phyloP scores from a whole-genome alignment of 2,113 vertebrate species.

The Varanus komodoensis region DNA sequence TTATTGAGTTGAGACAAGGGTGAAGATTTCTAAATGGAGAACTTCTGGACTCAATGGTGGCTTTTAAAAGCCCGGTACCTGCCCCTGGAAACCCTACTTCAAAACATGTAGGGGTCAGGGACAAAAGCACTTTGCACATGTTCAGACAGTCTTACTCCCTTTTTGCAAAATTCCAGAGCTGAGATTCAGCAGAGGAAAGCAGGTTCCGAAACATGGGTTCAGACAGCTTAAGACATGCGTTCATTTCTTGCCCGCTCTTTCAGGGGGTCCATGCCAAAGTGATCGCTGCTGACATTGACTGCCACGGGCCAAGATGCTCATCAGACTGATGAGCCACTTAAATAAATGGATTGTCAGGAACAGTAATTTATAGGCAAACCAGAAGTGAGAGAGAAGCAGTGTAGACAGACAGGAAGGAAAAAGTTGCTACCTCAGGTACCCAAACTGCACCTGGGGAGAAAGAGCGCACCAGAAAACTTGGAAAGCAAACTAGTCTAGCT shows the following conservation, averaged over 20 bases:
- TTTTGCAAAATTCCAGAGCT: too few species aligned
- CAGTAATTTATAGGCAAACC: constrained; percentile 48
- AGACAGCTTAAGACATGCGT: background rate
- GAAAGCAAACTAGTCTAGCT: background rate
- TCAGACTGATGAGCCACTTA: constrained; percentile 64
- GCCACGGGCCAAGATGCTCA: constrained; percentile 36
- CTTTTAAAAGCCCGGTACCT: background rate
- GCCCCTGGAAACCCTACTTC: background rate
- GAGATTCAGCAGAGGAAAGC: background rate
- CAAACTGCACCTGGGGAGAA: background rate
- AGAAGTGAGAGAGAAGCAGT: constrained; percentile 57
- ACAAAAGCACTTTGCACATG: background rate
- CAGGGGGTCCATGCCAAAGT: background rate
- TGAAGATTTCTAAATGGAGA: background rate
- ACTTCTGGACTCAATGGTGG: background rate
- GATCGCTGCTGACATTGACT: constrained; percentile 41
- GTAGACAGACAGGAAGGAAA: constrained; percentile 57
- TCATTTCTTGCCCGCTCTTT: constrained; percentile 28
- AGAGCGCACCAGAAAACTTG: background rate
- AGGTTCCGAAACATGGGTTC: background rate
- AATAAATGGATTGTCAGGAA: constrained; percentile 57
- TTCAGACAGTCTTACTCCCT: background rate
- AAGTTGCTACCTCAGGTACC: background rate
- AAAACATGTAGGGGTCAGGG: background rate
- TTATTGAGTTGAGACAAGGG: background rate